Evolutionary conservation across 2,888 invertebrate genomes (phyloP), one percentile per base, ranked within the genome.

Genomic region (Acrobasis repandana): DNA sequence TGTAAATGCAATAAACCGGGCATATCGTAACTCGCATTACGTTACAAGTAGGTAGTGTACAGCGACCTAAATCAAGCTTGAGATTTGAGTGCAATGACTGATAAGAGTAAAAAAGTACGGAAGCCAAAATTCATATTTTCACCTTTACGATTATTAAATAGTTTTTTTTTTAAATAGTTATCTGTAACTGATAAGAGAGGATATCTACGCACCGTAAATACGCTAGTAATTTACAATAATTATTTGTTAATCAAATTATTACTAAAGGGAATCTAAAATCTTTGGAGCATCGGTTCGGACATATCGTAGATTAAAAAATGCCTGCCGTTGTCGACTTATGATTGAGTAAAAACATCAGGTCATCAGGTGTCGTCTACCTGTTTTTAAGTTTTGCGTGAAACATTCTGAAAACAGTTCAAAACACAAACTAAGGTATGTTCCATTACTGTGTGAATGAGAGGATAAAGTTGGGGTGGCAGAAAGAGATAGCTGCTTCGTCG

Each of bases 11-110:
- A 36, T 36, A 36, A 36, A 54, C 18, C 14, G 14, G 20, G 54
- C 38, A 38, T 43, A 54, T 38, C 69, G 66, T 58, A 56, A 52
- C 56, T 34, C 9, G 54, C 36, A 36, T 54, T 54, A 54, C 54
- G 38, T 38, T 18, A 43, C 20, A 11, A 51, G 51, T 51, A 51
- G 33, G 51, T 51, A 51, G 33, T 33, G 34, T 38, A 54, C 58
- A 48, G 63, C 54, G 60, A 63, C 48, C 57, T 63, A 65, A 67
- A 71, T 68, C 38, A 14, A 18, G 64, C 60, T 63, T 67, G 63
- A 61, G 51, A 60, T 67, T n/a, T 61, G 77, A 80, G 88, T 85
- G 83, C 86, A 84, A 65, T 87, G 88, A 81, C 87, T 74, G 88
- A 88, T 88, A 88, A 87, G 74, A 48, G 20, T 14, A 46, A n/a